Conservation (phyloP, 1,140 invertebrate genomes). For the Copidosoma floridanum region DNA sequence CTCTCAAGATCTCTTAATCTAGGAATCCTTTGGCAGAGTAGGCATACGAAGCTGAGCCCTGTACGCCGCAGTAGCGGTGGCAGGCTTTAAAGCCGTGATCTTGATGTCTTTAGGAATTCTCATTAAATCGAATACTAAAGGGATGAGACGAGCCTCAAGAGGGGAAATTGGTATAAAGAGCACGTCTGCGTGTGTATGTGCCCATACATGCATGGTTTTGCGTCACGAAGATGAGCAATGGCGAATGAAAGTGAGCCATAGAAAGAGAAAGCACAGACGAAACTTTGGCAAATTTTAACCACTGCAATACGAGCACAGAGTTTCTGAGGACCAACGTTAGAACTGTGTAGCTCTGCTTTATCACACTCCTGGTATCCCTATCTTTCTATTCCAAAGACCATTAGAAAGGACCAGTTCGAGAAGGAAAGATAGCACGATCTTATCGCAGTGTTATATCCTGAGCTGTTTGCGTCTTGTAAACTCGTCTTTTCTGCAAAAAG, state of each 20-base stretch:
- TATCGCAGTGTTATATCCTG: constrained; percentile 24
- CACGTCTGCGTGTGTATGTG: neutral
- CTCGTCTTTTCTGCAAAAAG: neutral
- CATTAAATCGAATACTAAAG: constrained; percentile 7
- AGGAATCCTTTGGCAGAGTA: too few relatives aligned
- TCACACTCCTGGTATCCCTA: neutral
- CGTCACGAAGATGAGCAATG: neutral
- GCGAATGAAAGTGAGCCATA: neutral
- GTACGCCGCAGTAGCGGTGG: too few relatives aligned
- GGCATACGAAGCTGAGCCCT: too few relatives aligned
- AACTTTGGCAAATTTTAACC: neutral
- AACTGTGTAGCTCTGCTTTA: neutral
- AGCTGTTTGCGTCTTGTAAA: constrained; percentile 31
- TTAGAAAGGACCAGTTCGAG: neutral
- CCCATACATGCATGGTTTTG: neutral
- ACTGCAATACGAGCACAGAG: too few relatives aligned
- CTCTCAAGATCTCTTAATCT: too few relatives aligned
- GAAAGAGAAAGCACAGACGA: neutral
- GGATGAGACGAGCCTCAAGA: neutral
- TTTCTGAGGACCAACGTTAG: neutral
- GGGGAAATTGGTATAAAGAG: constrained; percentile 11
- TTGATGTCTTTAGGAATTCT: constrained; percentile 23
- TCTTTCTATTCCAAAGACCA: neutral
- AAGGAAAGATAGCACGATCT: constrained; percentile 6
- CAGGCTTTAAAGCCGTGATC: constrained; percentile 19